Evolutionary conservation across 2,113 vertebrate species (phyloP), one percentile per base, ranked within the genome.

Genomic region (Serilophus lunatus): DNA sequence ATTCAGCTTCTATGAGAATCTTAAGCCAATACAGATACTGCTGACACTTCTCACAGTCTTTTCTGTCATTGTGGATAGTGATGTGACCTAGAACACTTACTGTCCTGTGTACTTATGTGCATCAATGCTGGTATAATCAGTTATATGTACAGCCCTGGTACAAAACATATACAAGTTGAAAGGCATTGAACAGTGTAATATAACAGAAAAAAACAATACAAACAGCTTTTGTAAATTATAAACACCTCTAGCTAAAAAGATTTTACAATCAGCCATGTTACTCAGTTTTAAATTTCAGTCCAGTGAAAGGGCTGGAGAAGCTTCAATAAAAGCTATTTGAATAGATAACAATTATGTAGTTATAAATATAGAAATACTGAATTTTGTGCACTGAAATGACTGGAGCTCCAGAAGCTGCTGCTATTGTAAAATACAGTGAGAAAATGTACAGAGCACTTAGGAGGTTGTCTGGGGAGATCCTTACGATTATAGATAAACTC

Each of bases 321-420:
- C n/a, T 68, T 57, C 18, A 47, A 18, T 9, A 9, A 65, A 78
- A 93, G 47, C 18, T 86, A 7, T 31, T 61, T 71, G 19, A 66
- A 60, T 6, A 79, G 40, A 42, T 1, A 31, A 16, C 0, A 0
- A 45, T 44, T 70, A 36, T 9, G 26, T 11, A 26, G 49, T 10
- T 69, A 5, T 25, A 89, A 68, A 59, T 24, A 33, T 12, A 75
- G 47, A 65, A 92, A 63, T 45, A 57, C 4, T 22, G 28, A 29
- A 42, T 63, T 90, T 57, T 54, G 28, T 51, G 68, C 29, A 44
- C 35, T 66, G 47, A 53, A 65, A n/a, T 42, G 31, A 76, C 3
- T 38, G 31, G 22, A 83, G 71, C 10, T 90, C 33, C 22, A 65
- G 65, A 78, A 82, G 53, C 42, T 57, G 42, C 28, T 63, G 33